A percentile compares a stretch with the other conserved stretches of the same genome.
These are phyloP conservation scores for Poecilia gillii DNA, from an alignment of 2,797 vertebrate species.

Conservation along the genomic window DNA sequence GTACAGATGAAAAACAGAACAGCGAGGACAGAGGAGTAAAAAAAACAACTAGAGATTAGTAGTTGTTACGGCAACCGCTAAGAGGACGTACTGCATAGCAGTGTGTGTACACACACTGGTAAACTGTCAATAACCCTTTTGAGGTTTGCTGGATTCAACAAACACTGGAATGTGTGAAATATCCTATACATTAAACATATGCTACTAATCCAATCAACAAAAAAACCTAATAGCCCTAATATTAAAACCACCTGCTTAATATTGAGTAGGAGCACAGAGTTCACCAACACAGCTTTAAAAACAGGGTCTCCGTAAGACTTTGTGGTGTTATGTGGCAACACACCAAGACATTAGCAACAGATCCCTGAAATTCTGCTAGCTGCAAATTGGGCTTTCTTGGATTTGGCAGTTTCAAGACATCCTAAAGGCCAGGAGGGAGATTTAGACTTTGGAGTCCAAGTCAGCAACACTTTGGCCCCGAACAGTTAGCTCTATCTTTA, in stretches of 20 bases:
- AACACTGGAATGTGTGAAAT: slow-evolving; percentile 57
- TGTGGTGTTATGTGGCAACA: slow-evolving; percentile 4
- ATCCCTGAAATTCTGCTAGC: neutral
- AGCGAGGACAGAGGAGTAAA: slow-evolving; percentile 30
- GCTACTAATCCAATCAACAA: slow-evolving; percentile 36
- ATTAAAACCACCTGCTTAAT: slow-evolving; percentile 16
- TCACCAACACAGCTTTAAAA: neutral
- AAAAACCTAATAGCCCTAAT: neutral
- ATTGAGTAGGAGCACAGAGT: neutral
- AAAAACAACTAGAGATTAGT: slow-evolving; percentile 32
- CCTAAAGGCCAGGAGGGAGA: neutral
- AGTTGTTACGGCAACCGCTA: slow-evolving; percentile 26
- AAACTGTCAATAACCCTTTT: slow-evolving; percentile 50
- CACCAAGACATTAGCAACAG: neutral
- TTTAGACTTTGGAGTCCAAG: slow-evolving; percentile 1
- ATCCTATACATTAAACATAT: slow-evolving; percentile 36
- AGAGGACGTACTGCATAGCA: slow-evolving; percentile 38
- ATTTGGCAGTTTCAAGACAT: slow-evolving; percentile 2
- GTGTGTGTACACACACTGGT: slow-evolving; percentile 36
- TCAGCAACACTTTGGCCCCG: neutral
- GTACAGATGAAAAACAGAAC: slow-evolving; percentile 41
- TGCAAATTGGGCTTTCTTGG: neutral
- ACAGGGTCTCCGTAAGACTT: neutral
- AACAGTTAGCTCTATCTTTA: neutral
- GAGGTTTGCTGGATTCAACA: slow-evolving; percentile 51